Conservation (phyloP, 1,140 invertebrate species). For the Ericerus pela region DNA sequence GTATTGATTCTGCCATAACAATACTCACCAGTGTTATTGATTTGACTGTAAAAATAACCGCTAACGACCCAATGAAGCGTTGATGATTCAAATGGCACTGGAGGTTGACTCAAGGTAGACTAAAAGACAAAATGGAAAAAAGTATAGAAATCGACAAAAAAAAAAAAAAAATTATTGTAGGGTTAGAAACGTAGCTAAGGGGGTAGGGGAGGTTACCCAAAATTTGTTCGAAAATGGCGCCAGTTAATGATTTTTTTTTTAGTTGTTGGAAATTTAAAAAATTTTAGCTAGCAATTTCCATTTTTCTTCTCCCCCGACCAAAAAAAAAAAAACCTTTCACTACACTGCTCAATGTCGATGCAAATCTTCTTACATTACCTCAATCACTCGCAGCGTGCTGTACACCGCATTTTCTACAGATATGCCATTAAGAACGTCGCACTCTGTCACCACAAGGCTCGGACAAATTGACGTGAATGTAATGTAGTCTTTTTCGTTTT, state of each 20-base stretch:
- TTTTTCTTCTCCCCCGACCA: too few relatives aligned
- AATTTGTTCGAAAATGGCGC: too few relatives aligned
- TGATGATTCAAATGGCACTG: constrained; percentile 15
- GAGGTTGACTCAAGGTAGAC: constrained; percentile 15
- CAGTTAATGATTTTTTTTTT: too few relatives aligned
- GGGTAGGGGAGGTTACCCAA: too few relatives aligned
- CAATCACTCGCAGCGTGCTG: constrained; percentile 33
- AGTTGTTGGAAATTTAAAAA: too few relatives aligned
- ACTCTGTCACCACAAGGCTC: constrained; percentile 26
- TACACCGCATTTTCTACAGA: constrained; percentile 37
- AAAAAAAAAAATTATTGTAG: not conserved
- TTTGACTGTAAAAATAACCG: constrained; percentile 15
- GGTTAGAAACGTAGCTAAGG: too few relatives aligned
- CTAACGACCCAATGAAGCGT: constrained; percentile 18
- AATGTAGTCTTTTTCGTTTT: constrained; percentile 36
- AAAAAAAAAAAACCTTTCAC: too few relatives aligned
- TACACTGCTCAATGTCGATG: too few relatives aligned
- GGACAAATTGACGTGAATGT: constrained; percentile 35
- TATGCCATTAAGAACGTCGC: constrained; percentile 30
- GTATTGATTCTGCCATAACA: too few relatives aligned
- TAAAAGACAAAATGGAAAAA: constrained; percentile 11
- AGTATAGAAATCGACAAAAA: not conserved
- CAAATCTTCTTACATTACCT: too few relatives aligned
- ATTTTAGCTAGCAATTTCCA: too few relatives aligned
- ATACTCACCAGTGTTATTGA: constrained; percentile 14